Conservation (phyloP, 2,113 vertebrate genomes). For the Ondatra zibethicus region DNA sequence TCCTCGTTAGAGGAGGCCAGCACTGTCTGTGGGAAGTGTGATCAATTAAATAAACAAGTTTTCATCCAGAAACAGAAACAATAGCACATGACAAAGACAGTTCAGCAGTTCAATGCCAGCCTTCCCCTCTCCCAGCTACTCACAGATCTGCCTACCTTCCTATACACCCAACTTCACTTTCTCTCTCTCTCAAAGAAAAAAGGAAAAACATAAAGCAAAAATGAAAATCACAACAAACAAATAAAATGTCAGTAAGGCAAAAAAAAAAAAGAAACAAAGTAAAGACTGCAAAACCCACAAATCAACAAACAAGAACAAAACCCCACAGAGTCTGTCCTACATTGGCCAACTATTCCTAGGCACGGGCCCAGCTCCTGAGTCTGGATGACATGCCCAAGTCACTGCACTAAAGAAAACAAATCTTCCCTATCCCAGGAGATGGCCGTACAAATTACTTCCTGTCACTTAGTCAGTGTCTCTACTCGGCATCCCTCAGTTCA, state of each 20-base stretch:
- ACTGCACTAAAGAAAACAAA: neutral
- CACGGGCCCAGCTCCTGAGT: neutral
- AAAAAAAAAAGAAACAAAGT: neutral
- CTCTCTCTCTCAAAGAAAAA: neutral
- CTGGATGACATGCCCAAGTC: neutral
- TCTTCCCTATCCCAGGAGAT: neutral
- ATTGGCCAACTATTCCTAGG: neutral
- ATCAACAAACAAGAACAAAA: neutral
- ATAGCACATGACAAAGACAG: neutral
- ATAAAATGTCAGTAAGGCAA: neutral
- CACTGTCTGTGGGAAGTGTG: neutral
- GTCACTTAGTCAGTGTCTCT: neutral
- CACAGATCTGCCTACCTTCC: neutral
- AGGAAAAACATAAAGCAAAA: neutral
- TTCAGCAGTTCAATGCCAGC: neutral
- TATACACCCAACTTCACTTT: neutral
- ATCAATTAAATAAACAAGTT: constrained; percentile 34
- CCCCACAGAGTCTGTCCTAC: neutral
- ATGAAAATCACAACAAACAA: neutral
- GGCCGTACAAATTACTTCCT: neutral
- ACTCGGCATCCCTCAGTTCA: neutral
- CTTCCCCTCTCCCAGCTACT: neutral
- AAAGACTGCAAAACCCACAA: neutral
- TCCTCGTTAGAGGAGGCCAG: neutral
- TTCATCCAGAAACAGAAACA: neutral